phyloP scores from a whole-genome alignment of 2,797 vertebrate species.

The Acridotheres tristis region DNA sequence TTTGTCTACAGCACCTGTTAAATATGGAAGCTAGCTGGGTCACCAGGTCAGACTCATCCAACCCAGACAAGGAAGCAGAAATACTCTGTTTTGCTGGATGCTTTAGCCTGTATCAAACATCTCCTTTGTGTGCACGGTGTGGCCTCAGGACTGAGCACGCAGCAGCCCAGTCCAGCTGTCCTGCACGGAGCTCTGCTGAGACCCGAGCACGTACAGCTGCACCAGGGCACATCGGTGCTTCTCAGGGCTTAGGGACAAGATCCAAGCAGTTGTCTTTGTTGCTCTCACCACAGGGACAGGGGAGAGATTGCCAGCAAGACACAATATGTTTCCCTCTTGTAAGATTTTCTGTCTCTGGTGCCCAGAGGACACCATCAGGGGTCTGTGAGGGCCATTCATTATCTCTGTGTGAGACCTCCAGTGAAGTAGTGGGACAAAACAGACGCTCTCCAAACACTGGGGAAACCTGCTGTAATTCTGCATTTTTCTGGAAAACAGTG shows the following conservation, averaged over 20 bases:
- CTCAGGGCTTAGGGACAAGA: neutral
- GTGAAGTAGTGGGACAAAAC: neutral
- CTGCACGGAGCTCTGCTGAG: neutral
- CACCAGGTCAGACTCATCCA: neutral
- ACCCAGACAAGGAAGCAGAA: neutral
- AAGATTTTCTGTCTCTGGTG: neutral
- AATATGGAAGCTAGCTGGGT: neutral
- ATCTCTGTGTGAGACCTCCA: neutral
- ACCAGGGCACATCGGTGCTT: neutral
- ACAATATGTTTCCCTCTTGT: neutral
- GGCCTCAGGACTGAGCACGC: neutral
- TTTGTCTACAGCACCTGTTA: neutral
- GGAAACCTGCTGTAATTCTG: neutral
- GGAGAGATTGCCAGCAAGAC: neutral
- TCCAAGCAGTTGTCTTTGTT: neutral
- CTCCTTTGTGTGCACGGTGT: neutral
- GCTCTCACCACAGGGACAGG: neutral
- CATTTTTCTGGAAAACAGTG: neutral
- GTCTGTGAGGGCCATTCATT: neutral
- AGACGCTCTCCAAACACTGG: neutral
- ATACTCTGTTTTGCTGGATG: neutral
- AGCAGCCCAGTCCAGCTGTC: neutral
- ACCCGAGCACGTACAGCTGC: rapidly evolving
- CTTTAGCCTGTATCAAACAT: neutral
- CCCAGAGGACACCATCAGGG: neutral